These are phyloP conservation scores for Gopherus evgoodei DNA, from an alignment of 2,113 vertebrate genomes.

Conservation along the genomic window DNA sequence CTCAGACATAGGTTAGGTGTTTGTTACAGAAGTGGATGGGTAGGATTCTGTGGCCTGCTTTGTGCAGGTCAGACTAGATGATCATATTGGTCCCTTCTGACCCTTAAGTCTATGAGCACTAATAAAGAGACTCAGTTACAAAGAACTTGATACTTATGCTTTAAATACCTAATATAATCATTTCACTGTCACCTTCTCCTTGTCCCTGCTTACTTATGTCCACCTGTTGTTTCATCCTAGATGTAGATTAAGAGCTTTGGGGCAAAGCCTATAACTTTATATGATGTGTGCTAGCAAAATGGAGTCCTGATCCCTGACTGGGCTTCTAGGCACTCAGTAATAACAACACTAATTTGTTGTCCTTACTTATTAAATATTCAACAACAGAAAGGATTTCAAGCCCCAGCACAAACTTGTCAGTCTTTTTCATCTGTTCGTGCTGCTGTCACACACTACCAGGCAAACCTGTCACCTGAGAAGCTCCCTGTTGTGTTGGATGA, in stretches of 20 bases:
- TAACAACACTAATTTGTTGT: background rate
- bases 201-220: background rate
- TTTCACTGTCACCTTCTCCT: background rate
- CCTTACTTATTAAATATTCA: rapidly evolving
- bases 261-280: background rate
- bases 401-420: rapidly evolving
- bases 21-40: too few species aligned
- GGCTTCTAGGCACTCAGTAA: background rate
- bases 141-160: background rate
- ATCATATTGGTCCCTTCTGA: too few species aligned
- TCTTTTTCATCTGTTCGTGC: rapidly evolving
- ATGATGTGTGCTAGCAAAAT: rapidly evolving
- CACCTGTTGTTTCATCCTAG: rapidly evolving
- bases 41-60: too few species aligned
- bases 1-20: too few species aligned
- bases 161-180: background rate
- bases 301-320: background rate
- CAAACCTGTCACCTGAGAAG: background rate
- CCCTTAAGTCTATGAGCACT: too few species aligned
- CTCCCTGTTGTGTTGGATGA: rapidly evolving
- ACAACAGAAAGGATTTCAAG: background rate
- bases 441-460: background rate
- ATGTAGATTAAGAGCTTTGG: rapidly evolving
- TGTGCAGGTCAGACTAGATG: too few species aligned
- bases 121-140: background rate